Evolutionary conservation across 2,113 vertebrate genomes (phyloP).

Genomic region (Oplegnathus fasciatus): DNA sequence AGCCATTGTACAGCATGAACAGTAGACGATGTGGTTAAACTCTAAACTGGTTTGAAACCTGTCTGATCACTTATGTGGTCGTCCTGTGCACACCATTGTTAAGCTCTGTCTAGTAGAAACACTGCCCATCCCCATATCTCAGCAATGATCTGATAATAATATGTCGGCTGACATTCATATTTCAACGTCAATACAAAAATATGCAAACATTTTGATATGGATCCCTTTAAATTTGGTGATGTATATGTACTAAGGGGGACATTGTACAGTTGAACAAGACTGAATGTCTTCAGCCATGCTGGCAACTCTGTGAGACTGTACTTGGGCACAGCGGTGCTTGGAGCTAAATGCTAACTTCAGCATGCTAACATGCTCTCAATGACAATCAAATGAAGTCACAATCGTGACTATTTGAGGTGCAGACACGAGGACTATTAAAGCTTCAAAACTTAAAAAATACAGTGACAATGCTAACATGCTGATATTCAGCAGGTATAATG

Average conservation of each 20-base stretch:
- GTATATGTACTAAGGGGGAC: background rate
- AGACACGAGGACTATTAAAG: too few relatives aligned
- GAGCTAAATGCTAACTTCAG: background rate
- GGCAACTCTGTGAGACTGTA: background rate
- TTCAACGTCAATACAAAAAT: background rate
- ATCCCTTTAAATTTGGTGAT: background rate
- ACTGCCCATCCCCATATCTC: background rate
- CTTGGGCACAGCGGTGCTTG: too few relatives aligned
- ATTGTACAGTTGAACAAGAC: background rate
- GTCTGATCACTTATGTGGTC: constrained; percentile 22
- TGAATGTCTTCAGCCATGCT: too few relatives aligned
- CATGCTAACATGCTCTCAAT: too few relatives aligned
- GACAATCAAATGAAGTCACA: too few relatives aligned
- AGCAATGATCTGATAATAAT: background rate
- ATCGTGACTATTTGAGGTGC: too few relatives aligned
- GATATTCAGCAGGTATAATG: too few relatives aligned
- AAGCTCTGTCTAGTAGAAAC: background rate
- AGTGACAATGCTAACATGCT: too few relatives aligned
- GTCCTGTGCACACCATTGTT: background rate
- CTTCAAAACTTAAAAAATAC: too few relatives aligned
- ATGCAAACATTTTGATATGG: too few relatives aligned
- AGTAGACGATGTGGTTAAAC: background rate
- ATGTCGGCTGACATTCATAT: background rate
- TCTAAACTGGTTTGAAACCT: constrained; percentile 28
- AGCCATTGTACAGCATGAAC: background rate